Conservation (phyloP, 2,797 vertebrate species). For the Pseudochaenichthys georgianus region DNA sequence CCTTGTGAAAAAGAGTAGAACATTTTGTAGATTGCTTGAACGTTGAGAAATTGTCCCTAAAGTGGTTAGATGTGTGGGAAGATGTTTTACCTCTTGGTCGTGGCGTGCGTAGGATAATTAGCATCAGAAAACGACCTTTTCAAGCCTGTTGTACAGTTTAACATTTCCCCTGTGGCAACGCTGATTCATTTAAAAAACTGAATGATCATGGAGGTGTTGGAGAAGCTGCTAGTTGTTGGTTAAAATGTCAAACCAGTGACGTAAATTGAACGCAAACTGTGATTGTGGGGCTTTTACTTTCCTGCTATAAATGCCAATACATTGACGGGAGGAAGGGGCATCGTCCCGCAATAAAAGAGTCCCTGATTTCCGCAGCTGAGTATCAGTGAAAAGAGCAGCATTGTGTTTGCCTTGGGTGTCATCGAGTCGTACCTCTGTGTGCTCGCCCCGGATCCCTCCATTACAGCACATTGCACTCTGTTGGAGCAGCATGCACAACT, state of each 20-base stretch:
- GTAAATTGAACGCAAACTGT: constrained; percentile 7
- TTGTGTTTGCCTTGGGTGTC: constrained; percentile 53
- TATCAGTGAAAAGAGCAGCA: constrained; percentile 24
- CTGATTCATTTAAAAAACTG: neutral
- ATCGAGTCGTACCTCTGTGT: constrained; percentile 27
- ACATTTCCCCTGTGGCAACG: too few species aligned
- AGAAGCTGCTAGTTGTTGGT: constrained; percentile 3
- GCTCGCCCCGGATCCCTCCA: constrained; percentile 35
- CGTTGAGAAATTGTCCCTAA: too few species aligned
- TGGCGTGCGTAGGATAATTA: too few species aligned
- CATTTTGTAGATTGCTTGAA: too few species aligned
- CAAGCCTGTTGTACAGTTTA: too few species aligned
- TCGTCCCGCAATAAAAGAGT: constrained; percentile 30
- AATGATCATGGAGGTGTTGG: neutral
- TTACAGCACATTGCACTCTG: constrained; percentile 58
- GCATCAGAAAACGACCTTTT: too few species aligned
- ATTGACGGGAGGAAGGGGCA: constrained; percentile 31
- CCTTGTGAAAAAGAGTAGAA: too few species aligned
- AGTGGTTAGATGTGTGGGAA: too few species aligned
- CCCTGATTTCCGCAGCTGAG: constrained; percentile 2
- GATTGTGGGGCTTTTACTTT: constrained; percentile 55
- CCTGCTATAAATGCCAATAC: constrained; percentile 21
- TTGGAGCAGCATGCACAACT: constrained; percentile 61
- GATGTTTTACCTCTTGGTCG: too few species aligned
- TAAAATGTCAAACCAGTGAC: constrained; percentile 45